phyloP scores from a whole-genome alignment of 37 sponge, comb jelly and placozoan species.

The Cliona cf. orientalis region DNA sequence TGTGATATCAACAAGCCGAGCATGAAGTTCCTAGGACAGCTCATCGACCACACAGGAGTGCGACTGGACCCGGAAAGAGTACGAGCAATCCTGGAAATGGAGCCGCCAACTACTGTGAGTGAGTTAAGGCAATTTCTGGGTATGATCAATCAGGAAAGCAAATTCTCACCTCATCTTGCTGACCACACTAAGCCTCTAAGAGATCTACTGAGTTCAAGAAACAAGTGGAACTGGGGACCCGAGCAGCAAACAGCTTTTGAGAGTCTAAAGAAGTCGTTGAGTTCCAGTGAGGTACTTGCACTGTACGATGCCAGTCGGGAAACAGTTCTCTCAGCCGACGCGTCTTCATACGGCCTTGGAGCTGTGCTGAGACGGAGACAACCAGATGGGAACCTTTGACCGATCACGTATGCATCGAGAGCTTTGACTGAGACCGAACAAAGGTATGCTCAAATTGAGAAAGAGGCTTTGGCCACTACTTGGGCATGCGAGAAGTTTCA shows the following conservation, averaged over 20 bases:
- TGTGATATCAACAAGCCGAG: not conserved
- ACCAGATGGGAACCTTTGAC: not conserved
- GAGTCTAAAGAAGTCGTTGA: slow-evolving; percentile 12
- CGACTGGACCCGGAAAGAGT: slow-evolving; percentile 32
- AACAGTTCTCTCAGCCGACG: slow-evolving; percentile 38
- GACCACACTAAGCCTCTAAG: slow-evolving; percentile 26
- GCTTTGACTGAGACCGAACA: slow-evolving; percentile 40
- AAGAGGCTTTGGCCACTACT: no score
- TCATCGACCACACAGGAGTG: slow-evolving; percentile 25
- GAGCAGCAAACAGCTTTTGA: slow-evolving; percentile 23
- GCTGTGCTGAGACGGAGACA: slow-evolving; percentile 16
- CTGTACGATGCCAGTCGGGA: slow-evolving; percentile 19
- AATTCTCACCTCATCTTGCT: slow-evolving; percentile 27
- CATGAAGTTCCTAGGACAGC: slow-evolving; percentile 21
- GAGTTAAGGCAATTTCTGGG: slow-evolving; percentile 41
- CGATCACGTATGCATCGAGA: slow-evolving; percentile 25
- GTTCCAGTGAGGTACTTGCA: slow-evolving; percentile 14
- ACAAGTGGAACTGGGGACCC: slow-evolving; percentile 35
- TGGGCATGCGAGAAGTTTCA: slow-evolving; percentile 42
- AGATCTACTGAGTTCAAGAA: slow-evolving; percentile 1
- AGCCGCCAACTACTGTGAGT: slow-evolving; percentile 4
- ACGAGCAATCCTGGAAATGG: slow-evolving; percentile 24
- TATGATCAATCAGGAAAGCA: slow-evolving; percentile 48
- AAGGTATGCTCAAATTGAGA: slow-evolving; percentile 43
- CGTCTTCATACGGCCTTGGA: no score